Evolutionary conservation across 2,888 invertebrate species (phyloP), one percentile per base, ranked within the genome.

Genomic region (Thecophora atra): DNA sequence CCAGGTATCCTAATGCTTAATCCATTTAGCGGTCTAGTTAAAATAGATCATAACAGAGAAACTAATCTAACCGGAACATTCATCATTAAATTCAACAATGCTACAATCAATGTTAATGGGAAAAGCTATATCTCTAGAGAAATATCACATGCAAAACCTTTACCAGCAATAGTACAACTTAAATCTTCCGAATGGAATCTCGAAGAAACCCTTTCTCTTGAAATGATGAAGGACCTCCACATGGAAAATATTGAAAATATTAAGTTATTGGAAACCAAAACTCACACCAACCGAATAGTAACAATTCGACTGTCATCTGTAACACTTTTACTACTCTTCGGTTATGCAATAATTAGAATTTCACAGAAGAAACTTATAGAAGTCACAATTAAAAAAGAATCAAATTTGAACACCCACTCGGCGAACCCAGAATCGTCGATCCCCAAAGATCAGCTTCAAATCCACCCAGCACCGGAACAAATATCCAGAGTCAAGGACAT

Each of bases 1-100:
- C 52, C 71, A 8, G 76, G 74, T 8, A 65, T 75, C n/a, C 21
- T 76, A 42, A 54, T 76, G 7, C 64, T 77, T n/a, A 77, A 76
- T 26, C 56, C 74, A 60, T 77, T 68, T 42, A 73, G 65, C 8
- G 71, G 58, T 19, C 69, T 65, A n/a, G 51, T 73, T 1, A 8
- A 30, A 4, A 60, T 67, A 37, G 47, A n/a, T n/a, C n/a, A 62
- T 3, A 63, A 70, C 11, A 52, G 69, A 52, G 21, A 58, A 62
- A 54, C 28, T 62, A 60, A 30, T 51, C 24, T 71, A 17, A 65
- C 63, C 11, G 72, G 71, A 58, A 70, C 70, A 60, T 74, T 74
- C 51, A 26, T 64, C 19, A 60, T 72, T 63, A 56, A 56, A 30
- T 70, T 56, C 15, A 66, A 69, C 19, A 74, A 72, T 44, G 58